Evolutionary conservation across 2,888 invertebrate species (phyloP), one percentile per base, ranked within the genome.

Genomic region (Sarcophaga caerulescens): DNA sequence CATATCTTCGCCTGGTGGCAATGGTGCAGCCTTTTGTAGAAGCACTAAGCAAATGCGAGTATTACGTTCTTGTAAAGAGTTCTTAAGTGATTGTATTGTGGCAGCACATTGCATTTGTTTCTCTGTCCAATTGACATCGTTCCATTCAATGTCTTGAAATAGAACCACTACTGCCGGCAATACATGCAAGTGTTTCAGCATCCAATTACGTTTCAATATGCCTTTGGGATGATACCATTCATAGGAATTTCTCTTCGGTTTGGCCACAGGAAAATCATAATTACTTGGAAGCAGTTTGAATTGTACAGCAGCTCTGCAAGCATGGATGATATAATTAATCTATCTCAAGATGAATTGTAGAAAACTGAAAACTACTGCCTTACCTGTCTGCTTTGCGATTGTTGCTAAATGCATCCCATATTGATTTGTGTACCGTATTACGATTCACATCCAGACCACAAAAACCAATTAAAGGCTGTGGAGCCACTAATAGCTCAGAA

Each of bases 121-220:
- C 89, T 99, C 99, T 89, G 97, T 97, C 99, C 99, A 99, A 87
- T 96, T 95, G 0, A 95, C 94, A 93, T 99, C 99, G 92, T 98
- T 97, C 99, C 99, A 99, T 93, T 99, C 99, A 91, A 99, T 95
- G 91, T 99, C 99, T 92, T 97, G 98, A 93, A 99, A 99, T 86
- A 99, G 95, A 3, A 99, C 98, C 44, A 98, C 96, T 1, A 99
- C 96, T 1, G 99, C 96, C 11, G 99, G 99, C 87, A 99, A 95
- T 81, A 97, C 95, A 88, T 96, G 96, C 59, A 98, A 94, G 91
- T 99, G 98, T 93, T 99, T 99, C 74, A 96, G 95, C 94, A 99
- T 96, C 99, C 99, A 99, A 91, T 97, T 97, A 65, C 96, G 95
- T 92, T 99, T 99, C 10, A 99, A 93, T 88, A 99, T 97, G 14